These are phyloP conservation scores for Sturnira hondurensis DNA, from an alignment of 2,113 vertebrate species.

Conservation along the genomic window DNA sequence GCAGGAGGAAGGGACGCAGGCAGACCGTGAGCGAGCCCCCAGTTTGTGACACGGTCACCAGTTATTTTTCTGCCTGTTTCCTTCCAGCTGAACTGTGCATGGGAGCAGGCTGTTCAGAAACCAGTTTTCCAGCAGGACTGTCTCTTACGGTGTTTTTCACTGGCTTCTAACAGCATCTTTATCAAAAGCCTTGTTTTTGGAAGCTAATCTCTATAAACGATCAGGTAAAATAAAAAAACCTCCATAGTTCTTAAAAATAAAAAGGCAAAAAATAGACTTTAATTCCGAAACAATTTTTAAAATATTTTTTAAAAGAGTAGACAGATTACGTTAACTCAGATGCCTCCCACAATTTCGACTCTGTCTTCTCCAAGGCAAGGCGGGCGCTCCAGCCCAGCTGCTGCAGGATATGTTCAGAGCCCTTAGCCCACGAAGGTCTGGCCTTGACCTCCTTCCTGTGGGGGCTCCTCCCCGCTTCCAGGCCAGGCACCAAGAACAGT, in stretches of 20 bases:
- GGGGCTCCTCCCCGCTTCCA: not conserved
- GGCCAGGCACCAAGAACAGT: not conserved
- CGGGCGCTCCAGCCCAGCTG: not conserved
- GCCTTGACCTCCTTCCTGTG: not conserved
- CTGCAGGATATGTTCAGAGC: fast-evolving
- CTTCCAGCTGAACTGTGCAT: not conserved
- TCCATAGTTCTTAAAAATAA: not conserved
- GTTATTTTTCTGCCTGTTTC: not conserved
- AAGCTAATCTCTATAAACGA: not conserved
- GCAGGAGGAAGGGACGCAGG: not conserved
- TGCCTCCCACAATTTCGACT: not conserved
- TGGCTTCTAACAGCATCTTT: not conserved
- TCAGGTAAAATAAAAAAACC: not conserved
- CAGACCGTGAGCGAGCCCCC: too few relatives aligned
- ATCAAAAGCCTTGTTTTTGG: not conserved
- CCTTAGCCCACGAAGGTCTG: not conserved
- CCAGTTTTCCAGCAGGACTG: not conserved
- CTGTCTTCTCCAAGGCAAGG: not conserved
- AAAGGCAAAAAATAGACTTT: slow-evolving; percentile 63
- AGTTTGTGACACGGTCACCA: fast-evolving
- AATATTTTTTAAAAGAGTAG: not conserved
- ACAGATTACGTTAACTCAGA: not conserved
- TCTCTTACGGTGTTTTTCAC: not conserved
- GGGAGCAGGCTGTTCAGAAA: not conserved
- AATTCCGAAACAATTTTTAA: slow-evolving; percentile 49